phyloP scores from a whole-genome alignment of 2,797 vertebrate species.

The Adrianichthys oophorus region DNA sequence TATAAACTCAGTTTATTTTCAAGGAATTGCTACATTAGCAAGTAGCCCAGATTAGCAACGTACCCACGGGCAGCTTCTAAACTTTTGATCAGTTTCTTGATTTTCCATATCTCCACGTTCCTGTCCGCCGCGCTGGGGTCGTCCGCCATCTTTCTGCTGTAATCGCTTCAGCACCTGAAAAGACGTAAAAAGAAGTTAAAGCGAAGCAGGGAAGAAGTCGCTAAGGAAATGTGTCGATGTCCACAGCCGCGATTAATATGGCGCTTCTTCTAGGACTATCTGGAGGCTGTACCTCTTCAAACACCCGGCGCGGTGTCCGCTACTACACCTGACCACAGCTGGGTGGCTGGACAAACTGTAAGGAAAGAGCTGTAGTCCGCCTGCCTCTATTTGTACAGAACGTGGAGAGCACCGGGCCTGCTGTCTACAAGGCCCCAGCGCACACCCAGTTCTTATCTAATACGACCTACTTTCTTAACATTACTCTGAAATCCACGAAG shows the following conservation, averaged over 20 bases:
- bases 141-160: slow-evolving; percentile 95
- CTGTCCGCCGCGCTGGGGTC: slow-evolving; percentile 97
- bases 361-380: slow-evolving; percentile 46
- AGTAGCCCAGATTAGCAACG: slow-evolving; percentile 36
- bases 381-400: slow-evolving; percentile 53
- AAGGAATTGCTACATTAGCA: neutral
- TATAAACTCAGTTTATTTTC: neutral
- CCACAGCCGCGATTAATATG: neutral
- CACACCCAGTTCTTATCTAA: slow-evolving; percentile 73
- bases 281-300: slow-evolving; percentile 44
- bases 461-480: slow-evolving; percentile 64
- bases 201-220: slow-evolving; percentile 17
- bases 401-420: slow-evolving; percentile 69
- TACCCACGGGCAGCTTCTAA: slow-evolving; percentile 96
- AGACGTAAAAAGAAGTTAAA: slow-evolving; percentile 25
- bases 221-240: neutral
- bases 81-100: slow-evolving; percentile 99
- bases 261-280: neutral
- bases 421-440: slow-evolving; percentile 72
- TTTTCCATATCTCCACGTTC: slow-evolving; percentile 99
- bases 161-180: slow-evolving; percentile 79
- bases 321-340: slow-evolving; percentile 58
- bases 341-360: slow-evolving; percentile 51
- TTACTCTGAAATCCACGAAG: slow-evolving; percentile 17
- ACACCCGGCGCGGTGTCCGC: slow-evolving; percentile 46